These are phyloP conservation scores for Pherbina coryleti DNA, from an alignment of 2,888 invertebrate genomes.

Conservation along the genomic window DNA sequence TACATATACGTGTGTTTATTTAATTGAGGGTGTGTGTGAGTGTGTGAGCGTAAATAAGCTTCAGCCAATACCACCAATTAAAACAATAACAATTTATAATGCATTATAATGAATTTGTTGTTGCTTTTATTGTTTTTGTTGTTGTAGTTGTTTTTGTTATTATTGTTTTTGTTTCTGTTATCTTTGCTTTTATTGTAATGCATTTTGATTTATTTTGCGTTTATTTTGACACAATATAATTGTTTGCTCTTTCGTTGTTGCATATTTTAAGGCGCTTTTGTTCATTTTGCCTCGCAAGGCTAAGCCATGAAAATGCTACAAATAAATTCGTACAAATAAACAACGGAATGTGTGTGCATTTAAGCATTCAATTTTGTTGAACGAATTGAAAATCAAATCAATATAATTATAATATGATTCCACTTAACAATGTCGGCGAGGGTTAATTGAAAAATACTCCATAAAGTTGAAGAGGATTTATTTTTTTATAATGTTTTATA, in stretches of 20 bases:
- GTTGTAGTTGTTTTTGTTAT: not conserved
- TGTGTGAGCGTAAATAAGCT: not conserved
- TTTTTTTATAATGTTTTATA: not conserved
- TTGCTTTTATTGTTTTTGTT: not conserved
- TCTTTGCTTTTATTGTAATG: not conserved
- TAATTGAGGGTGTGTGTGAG: not conserved
- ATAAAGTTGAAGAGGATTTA: too few relatives aligned
- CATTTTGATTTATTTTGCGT: conserved; percentile 8
- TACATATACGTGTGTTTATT: not conserved
- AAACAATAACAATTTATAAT: conserved; percentile 8
- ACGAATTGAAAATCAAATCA: too few relatives aligned
- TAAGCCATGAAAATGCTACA: too few relatives aligned
- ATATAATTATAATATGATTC: too few relatives aligned
- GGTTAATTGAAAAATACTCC: too few relatives aligned
- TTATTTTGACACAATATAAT: not conserved
- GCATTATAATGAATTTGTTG: not conserved
- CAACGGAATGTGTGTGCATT: too few relatives aligned
- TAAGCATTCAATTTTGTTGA: too few relatives aligned
- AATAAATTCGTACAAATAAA: too few relatives aligned
- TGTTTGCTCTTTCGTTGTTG: not conserved
- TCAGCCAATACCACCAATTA: not conserved
- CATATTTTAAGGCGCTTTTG: conserved; percentile 4
- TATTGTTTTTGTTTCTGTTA: not conserved
- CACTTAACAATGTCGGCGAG: too few relatives aligned
- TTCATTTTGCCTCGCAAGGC: not conserved